Evolutionary conservation across 2,113 vertebrate genomes (phyloP).

Genomic region (Sapayoa aenigma): DNA sequence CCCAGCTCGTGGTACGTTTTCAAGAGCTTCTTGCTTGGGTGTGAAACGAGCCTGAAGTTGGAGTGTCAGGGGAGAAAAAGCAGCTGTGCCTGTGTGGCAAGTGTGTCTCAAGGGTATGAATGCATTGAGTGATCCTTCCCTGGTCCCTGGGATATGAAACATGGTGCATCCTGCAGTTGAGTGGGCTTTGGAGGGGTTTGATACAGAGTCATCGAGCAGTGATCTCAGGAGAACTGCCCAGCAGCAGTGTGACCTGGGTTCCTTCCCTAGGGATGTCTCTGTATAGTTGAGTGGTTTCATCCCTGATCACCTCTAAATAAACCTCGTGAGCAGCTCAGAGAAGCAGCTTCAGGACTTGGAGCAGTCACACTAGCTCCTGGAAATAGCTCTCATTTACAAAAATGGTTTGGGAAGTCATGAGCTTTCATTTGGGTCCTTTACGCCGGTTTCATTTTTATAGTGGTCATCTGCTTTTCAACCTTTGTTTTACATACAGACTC

Average conservation of each 20-base stretch:
- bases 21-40: background rate
- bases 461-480: background rate
- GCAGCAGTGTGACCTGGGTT: background rate
- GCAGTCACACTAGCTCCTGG: background rate
- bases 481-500: background rate
- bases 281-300: background rate
- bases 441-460: background rate
- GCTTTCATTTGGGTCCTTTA: background rate
- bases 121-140: background rate
- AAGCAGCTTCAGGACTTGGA: background rate
- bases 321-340: background rate
- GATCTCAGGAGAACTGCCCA: background rate
- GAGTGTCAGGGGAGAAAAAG: background rate
- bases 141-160: background rate
- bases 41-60: background rate
- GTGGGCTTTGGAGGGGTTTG: background rate
- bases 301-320: background rate
- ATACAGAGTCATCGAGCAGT: background rate
- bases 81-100: background rate
- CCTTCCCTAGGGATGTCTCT: background rate
- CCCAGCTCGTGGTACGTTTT: constrained; percentile 81
- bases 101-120: background rate
- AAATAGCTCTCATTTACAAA: background rate
- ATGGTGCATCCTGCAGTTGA: background rate
- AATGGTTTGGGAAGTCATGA: background rate